phyloP scores from a whole-genome alignment of 1,140 invertebrate species.

The Drosophila virilis region DNA sequence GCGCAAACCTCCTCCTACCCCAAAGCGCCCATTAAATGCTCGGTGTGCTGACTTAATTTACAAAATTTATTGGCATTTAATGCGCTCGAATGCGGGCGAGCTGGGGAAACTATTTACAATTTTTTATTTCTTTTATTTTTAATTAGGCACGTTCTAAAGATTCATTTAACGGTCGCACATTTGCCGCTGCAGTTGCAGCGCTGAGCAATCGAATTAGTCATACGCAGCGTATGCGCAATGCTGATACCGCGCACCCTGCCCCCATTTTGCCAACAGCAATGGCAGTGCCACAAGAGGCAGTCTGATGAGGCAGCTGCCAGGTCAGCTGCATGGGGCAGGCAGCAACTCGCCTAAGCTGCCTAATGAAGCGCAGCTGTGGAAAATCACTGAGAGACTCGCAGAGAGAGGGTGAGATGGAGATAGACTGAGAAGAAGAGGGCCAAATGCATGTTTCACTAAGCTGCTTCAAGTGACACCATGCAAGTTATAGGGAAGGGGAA shows the following conservation, averaged over 20 bases:
- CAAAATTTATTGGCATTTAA: slow-evolving; percentile 73
- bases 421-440: background rate
- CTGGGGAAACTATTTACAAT: slow-evolving; percentile 7
- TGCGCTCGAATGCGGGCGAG: slow-evolving; percentile 56
- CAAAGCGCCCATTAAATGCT: background rate
- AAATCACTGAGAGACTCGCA: background rate
- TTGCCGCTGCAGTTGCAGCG: slow-evolving; percentile 1
- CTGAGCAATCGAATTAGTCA: slow-evolving; percentile 38
- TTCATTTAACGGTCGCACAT: slow-evolving; percentile 1
- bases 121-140: slow-evolving; percentile 8
- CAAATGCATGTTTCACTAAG: slow-evolving; percentile 2
- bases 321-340: background rate
- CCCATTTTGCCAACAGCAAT: too few species aligned
- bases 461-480: slow-evolving; percentile 4
- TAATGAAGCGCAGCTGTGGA: slow-evolving; percentile 19
- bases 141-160: slow-evolving; percentile 59
- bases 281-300: background rate
- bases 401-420: background rate
- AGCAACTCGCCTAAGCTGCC: background rate
- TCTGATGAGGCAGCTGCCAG: slow-evolving; percentile 4
- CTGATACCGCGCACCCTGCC: background rate
- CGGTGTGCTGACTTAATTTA: slow-evolving; percentile 40
- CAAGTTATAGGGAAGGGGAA: too few species aligned
- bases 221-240: slow-evolving; percentile 32
- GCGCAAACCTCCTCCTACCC: background rate